Percentiles rank a stretch among this genome's conserved stretches.
These are phyloP conservation scores for Brachionus asplanchnoidis DNA, from an alignment of 1,140 invertebrate genomes.

Conservation along the genomic window DNA sequence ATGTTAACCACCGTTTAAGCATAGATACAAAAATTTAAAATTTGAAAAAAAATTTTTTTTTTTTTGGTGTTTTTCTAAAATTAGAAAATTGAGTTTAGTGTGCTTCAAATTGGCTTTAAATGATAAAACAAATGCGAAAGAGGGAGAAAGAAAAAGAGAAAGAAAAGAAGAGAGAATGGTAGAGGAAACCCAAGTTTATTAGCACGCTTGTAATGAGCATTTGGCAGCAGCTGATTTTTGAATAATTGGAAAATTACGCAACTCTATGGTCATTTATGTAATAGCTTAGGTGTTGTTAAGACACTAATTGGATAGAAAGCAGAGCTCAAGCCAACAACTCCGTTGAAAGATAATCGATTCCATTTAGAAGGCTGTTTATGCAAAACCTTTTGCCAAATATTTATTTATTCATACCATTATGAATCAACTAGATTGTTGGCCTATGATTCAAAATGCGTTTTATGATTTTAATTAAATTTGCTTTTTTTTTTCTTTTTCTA, in stretches of 20 bases:
- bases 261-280: not conserved
- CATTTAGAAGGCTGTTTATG: not conserved
- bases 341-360: not conserved
- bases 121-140: not conserved
- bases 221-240: not conserved
- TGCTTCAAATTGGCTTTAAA: not conserved
- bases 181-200: not conserved
- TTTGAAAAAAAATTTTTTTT: no score
- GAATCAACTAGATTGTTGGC: not conserved
- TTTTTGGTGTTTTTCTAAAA: not conserved
- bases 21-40: conserved; percentile 6
- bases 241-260: not conserved
- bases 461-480: conserved; percentile 27
- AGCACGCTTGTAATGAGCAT: not conserved
- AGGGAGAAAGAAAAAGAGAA: not conserved
- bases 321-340: not conserved
- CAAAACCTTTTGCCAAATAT: conserved; percentile 10
- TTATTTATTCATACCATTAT: conserved; percentile 11
- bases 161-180: not conserved
- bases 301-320: not conserved
- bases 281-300: not conserved
- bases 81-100: not conserved
- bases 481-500: not conserved
- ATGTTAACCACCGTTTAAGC: conserved; percentile 18
- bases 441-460: not conserved